Conservation (phyloP, 2,113 vertebrate species). For the Solea senegalensis region DNA sequence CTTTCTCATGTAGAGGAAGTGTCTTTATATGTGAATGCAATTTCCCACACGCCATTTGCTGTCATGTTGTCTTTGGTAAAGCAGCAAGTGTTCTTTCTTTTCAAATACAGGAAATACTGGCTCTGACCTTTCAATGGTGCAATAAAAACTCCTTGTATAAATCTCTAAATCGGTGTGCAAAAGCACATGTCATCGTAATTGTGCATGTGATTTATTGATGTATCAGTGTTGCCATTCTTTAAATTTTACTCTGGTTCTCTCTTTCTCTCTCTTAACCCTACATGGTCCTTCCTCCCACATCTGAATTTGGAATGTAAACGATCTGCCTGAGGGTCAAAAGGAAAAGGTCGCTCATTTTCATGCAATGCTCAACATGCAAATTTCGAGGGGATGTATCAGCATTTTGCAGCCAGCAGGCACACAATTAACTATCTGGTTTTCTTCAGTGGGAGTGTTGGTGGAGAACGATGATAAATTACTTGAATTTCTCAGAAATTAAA, state of each 20-base stretch:
- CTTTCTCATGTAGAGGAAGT: conserved; percentile 33
- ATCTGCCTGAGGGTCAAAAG: conserved; percentile 52
- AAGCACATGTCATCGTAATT: conserved; percentile 34
- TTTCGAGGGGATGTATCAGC: conserved; percentile 58
- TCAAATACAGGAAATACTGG: conserved; percentile 3
- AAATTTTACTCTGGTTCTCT: conserved; percentile 2
- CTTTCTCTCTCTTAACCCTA: neutral
- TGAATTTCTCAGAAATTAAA: conserved; percentile 29
- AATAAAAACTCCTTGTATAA: conserved; percentile 16
- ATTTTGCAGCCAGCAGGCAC: conserved; percentile 33
- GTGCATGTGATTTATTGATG: conserved; percentile 41
- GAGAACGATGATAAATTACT: conserved; percentile 15
- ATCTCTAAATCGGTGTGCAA: neutral
- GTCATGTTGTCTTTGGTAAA: conserved; percentile 1
- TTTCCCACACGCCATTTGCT: conserved; percentile 24
- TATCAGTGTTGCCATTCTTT: conserved; percentile 28
- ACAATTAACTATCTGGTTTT: conserved; percentile 26
- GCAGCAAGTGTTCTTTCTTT: conserved; percentile 11
- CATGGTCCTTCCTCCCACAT: conserved; percentile 5
- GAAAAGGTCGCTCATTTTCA: conserved; percentile 70
- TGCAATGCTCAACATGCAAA: conserved; percentile 66
- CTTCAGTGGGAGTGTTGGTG: neutral
- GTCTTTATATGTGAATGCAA: conserved; percentile 22
- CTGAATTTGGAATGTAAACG: conserved; percentile 57
- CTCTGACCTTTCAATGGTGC: conserved; percentile 23